Conservation (phyloP, 2,113 vertebrate genomes). For the Brevimyrus niger region DNA sequence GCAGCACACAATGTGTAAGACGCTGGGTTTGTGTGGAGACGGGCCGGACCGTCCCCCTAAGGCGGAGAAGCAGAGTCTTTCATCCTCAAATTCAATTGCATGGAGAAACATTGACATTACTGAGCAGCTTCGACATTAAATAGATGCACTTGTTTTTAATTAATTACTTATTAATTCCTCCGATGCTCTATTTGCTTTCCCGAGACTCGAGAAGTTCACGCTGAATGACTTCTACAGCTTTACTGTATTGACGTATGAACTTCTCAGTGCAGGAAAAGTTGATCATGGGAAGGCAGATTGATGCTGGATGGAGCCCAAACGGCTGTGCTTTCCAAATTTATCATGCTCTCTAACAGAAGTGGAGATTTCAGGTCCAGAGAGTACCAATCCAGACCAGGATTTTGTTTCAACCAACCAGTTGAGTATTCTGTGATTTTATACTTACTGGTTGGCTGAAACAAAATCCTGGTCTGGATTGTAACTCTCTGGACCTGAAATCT, state of each 20-base stretch:
- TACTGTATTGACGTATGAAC: not conserved
- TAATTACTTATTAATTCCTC: not conserved
- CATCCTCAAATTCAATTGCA: not conserved
- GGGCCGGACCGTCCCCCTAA: not conserved
- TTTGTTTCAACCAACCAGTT: too few species aligned
- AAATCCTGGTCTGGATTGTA: too few species aligned
- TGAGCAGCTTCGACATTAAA: not conserved
- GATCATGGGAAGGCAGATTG: not conserved
- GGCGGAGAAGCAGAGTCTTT: not conserved
- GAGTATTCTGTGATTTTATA: too few species aligned
- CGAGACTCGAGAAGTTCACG: not conserved
- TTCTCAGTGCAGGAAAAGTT: not conserved
- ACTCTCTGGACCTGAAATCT: too few species aligned
- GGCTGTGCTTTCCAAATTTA: not conserved
- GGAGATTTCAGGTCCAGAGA: too few species aligned
- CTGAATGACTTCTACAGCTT: not conserved
- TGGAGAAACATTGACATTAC: not conserved
- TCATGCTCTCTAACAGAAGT: not conserved
- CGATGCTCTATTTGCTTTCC: not conserved
- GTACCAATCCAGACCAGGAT: too few species aligned
- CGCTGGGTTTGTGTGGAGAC: not conserved
- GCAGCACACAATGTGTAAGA: not conserved
- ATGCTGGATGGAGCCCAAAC: not conserved
- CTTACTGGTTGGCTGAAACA: too few species aligned
- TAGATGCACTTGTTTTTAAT: not conserved